Evolutionary conservation across 35 echinoderm and acorn worm species (phyloP).

Genomic region (Nesometra sesokonis): DNA sequence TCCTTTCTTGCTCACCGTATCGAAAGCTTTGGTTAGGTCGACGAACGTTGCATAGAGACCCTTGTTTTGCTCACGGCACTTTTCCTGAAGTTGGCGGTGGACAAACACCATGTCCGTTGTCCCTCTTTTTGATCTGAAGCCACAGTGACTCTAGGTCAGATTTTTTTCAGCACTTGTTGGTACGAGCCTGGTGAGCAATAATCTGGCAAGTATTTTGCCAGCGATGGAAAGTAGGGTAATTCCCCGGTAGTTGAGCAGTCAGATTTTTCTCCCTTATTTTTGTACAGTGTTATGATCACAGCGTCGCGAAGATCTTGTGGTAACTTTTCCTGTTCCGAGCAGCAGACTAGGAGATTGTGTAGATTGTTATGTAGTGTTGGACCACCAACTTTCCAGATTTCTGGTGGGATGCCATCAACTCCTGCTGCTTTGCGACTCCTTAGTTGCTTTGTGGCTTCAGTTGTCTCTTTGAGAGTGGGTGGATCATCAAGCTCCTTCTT

Average conservation of each 20-base stretch:
- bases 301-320: constrained; percentile 38
- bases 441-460: constrained; percentile 5
- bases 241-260: constrained; percentile 34
- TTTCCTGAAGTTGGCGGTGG: neutral
- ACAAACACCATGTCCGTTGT: neutral
- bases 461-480: constrained; percentile 4
- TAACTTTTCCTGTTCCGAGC: constrained; percentile 24
- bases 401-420: constrained; percentile 20
- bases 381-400: constrained; percentile 20
- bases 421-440: constrained; percentile 20
- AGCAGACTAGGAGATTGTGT: constrained; percentile 19
- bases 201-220: constrained; percentile 30
- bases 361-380: neutral
- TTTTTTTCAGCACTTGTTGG: neutral
- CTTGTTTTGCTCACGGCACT: neutral
- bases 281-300: constrained; percentile 40
- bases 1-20: neutral
- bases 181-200: constrained; percentile 15
- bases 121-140: constrained; percentile 1
- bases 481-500: neutral
- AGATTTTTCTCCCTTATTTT: constrained; percentile 28
- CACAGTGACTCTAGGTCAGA: constrained; percentile 29
- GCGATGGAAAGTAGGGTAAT: constrained; percentile 37
- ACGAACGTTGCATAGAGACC: neutral
- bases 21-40: neutral